Conservation (phyloP, 92 coral and sea anemone species). For the Pocillopora grandis region DNA sequence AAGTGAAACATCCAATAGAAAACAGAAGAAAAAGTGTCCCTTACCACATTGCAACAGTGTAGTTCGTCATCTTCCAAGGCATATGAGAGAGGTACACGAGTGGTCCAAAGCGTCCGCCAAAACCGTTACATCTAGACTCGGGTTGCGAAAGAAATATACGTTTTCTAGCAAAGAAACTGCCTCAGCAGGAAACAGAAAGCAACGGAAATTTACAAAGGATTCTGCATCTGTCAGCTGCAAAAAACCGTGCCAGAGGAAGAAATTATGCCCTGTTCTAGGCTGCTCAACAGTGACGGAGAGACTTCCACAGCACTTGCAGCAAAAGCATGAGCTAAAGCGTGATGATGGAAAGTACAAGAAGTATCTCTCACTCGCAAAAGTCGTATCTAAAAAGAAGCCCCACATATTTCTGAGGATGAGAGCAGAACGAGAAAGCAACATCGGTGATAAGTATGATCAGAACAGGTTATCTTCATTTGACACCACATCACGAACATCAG, state of each 20-base stretch:
- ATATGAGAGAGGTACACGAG: constrained; percentile 12
- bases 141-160: constrained; percentile 24
- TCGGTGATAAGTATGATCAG: not conserved
- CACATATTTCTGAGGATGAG: constrained; percentile 4
- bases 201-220: not conserved
- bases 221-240: not conserved
- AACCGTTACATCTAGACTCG: constrained; percentile 8
- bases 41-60: constrained; percentile 17
- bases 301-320: constrained; percentile 40
- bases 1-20: constrained; percentile 20
- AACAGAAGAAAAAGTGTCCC: constrained; percentile 35
- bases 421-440: not conserved
- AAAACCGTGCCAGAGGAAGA: constrained; percentile 26
- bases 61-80: constrained; percentile 38
- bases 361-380: constrained; percentile 12
- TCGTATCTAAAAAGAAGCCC: not conserved
- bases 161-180: constrained; percentile 37
- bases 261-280: constrained; percentile 29
- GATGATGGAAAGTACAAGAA: constrained; percentile 25
- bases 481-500: not conserved
- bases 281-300: constrained; percentile 28
- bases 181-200: constrained; percentile 26
- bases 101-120: constrained; percentile 24
- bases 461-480: not conserved
- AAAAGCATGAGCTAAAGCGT: constrained; percentile 19